A percentile compares a stretch with the other conserved stretches of the same genome.
These are phyloP conservation scores for Molanna angustata DNA, from an alignment of 2,888 invertebrate species.

Conservation along the genomic window DNA sequence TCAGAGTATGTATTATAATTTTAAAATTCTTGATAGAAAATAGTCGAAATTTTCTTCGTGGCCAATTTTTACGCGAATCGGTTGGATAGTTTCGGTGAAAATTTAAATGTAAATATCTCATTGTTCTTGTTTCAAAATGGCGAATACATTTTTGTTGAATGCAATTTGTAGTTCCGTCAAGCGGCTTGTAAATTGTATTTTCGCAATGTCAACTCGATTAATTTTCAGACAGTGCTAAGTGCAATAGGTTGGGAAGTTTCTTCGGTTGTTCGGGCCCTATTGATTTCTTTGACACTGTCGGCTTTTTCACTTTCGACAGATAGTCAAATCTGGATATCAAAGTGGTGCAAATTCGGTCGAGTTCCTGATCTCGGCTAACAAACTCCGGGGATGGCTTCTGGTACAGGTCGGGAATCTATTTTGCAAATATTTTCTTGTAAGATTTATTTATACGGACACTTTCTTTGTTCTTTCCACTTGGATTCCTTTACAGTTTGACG, in stretches of 20 bases:
- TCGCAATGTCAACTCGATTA: constrained; percentile 11
- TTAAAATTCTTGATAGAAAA: constrained; percentile 38
- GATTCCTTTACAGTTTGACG: not conserved
- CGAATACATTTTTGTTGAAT: constrained; percentile 45
- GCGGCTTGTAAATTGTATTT: constrained; percentile 9
- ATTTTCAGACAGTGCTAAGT: constrained; percentile 10
- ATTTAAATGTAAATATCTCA: constrained; percentile 53
- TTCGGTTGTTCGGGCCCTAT: constrained; percentile 9
- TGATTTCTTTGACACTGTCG: constrained; percentile 23
- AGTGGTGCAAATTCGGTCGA: constrained; percentile 12
- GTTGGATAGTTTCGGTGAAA: constrained; percentile 40
- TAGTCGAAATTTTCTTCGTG: constrained; percentile 34
- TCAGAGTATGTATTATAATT: constrained; percentile 66
- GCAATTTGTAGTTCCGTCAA: constrained; percentile 32
- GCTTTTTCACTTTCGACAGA: constrained; percentile 17
- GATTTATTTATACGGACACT: constrained; percentile 7
- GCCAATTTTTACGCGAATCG: constrained; percentile 41
- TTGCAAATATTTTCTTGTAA: constrained; percentile 5
- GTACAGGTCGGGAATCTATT: constrained; percentile 8
- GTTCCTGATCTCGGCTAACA: constrained; percentile 15
- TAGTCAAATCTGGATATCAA: constrained; percentile 16
- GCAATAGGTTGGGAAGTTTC: too few relatives aligned
- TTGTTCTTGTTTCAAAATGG: constrained; percentile 58
- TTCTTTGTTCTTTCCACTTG: constrained; percentile 24
- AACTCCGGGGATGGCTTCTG: constrained; percentile 2